Percentiles rank a stretch among this genome's conserved stretches.
These are phyloP conservation scores for Neogale vison DNA, from an alignment of 2,113 vertebrate genomes.

Conservation along the genomic window DNA sequence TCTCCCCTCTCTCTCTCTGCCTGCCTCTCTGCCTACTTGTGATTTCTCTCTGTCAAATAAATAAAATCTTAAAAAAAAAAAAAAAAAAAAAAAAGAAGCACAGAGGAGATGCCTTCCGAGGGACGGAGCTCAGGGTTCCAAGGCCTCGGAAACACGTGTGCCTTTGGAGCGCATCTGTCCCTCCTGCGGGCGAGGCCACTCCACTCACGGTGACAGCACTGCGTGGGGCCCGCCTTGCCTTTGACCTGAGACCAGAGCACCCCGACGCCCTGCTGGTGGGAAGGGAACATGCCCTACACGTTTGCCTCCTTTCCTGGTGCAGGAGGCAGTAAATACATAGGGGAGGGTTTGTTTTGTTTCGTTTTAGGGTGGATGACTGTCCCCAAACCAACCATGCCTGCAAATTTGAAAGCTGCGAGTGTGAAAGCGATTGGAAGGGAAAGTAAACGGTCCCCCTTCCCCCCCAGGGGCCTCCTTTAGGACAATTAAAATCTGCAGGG, in stretches of 20 bases:
- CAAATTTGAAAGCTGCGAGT: neutral
- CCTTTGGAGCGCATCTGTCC: neutral
- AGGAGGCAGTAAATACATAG: too few species aligned
- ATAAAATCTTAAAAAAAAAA: too few species aligned
- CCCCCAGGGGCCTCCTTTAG: neutral
- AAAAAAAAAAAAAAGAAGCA: too few species aligned
- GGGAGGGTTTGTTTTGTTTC: neutral
- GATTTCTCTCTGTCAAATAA: too few species aligned
- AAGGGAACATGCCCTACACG: too few species aligned
- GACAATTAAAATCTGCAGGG: neutral
- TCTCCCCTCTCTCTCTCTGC: too few species aligned
- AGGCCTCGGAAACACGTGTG: rapidly evolving
- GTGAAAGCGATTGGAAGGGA: neutral
- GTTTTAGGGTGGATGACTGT: neutral
- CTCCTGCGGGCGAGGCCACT: neutral
- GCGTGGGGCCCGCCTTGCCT: rapidly evolving
- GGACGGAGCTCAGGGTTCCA: too few species aligned
- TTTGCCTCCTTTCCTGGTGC: neutral
- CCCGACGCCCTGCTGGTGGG: neutral
- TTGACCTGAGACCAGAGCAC: neutral
- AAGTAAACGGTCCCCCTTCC: neutral
- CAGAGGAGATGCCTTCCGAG: neutral
- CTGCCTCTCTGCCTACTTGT: too few species aligned
- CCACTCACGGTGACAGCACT: neutral
- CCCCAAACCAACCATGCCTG: neutral